Evolutionary conservation across 2,797 vertebrate species (phyloP).

Genomic region (Phoebastria nigripes): DNA sequence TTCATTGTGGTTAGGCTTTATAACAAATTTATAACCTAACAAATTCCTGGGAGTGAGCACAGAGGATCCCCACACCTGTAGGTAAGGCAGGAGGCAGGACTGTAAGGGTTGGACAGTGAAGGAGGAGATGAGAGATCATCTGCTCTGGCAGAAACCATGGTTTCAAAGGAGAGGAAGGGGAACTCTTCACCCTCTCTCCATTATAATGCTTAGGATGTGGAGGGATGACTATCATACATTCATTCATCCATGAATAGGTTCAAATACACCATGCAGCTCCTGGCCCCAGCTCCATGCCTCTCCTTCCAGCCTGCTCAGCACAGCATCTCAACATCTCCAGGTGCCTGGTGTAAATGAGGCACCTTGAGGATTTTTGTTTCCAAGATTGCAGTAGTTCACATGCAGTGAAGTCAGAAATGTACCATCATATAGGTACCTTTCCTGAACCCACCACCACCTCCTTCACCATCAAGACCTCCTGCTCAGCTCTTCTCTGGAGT

Average conservation of each 20-base stretch:
- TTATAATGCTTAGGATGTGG: not conserved
- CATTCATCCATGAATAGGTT: not conserved
- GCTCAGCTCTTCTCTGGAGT: not conserved
- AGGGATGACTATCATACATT: not conserved
- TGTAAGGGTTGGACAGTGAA: not conserved
- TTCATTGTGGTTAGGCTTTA: not conserved
- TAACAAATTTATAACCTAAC: not conserved
- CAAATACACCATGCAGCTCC: not conserved
- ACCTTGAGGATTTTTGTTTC: not conserved
- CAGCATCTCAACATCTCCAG: not conserved
- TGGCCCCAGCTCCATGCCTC: not conserved
- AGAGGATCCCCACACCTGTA: not conserved
- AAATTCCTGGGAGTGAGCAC: not conserved
- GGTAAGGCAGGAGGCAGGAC: not conserved
- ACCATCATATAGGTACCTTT: not conserved
- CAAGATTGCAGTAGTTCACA: not conserved
- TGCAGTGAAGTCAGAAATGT: not conserved
- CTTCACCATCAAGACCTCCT: not conserved
- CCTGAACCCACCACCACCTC: not conserved
- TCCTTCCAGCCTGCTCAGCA: not conserved
- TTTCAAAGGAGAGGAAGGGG: not conserved
- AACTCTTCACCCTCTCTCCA: not conserved
- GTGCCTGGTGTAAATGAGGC: not conserved
- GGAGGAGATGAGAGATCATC: not conserved
- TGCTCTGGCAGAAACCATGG: not conserved